Conservation (phyloP, 1,140 invertebrate genomes). For the Meloidogyne chitwoodi region DNA sequence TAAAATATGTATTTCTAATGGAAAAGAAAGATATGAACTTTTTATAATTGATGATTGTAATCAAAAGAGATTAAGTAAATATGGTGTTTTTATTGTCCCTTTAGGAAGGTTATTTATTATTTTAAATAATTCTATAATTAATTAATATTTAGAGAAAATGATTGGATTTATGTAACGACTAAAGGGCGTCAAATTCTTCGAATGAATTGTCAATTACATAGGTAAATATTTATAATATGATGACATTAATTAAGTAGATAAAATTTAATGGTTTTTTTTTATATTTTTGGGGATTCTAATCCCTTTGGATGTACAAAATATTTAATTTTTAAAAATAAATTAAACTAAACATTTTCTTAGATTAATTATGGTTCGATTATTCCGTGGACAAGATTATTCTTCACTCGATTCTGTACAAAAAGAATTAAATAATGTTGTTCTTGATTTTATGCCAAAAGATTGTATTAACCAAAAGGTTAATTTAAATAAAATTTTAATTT, state of each 20-base stretch:
- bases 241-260: no score
- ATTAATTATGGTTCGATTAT: constrained; percentile 19
- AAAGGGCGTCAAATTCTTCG: constrained; percentile 46
- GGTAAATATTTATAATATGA: constrained; percentile 36
- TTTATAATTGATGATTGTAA: constrained; percentile 38
- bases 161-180: constrained; percentile 50
- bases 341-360: not conserved
- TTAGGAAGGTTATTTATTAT: constrained; percentile 36
- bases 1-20: constrained; percentile 23
- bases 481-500: not conserved
- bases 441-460: constrained; percentile 34
- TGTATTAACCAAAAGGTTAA: constrained; percentile 18
- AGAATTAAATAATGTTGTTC: constrained; percentile 32
- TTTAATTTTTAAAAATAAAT: no score
- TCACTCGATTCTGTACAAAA: constrained; percentile 28
- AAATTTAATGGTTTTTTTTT: no score
- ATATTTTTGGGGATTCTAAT: no score
- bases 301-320: no score
- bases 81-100: constrained; percentile 47
- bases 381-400: constrained; percentile 33
- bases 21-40: constrained; percentile 39
- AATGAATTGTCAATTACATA: constrained; percentile 39
- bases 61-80: constrained; percentile 33
- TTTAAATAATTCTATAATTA: not conserved
- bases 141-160: constrained; percentile 35